phyloP scores from a whole-genome alignment of 1,140 invertebrate genomes.

The Drosophila elegans region DNA sequence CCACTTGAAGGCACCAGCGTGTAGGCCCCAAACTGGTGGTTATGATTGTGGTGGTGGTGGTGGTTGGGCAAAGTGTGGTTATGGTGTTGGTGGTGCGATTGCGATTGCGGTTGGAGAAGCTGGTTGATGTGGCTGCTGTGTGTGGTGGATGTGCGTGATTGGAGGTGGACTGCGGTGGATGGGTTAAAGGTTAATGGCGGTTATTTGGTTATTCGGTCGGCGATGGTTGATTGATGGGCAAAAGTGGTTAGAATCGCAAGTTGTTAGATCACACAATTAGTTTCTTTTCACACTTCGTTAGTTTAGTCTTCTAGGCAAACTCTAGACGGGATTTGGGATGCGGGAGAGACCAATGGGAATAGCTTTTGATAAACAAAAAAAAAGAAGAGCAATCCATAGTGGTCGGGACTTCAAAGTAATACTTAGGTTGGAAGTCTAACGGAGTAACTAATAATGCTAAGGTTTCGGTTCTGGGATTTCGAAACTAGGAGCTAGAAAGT shows the following conservation, averaged over 20 bases:
- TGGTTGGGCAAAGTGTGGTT: conserved; percentile 32
- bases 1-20: conserved; percentile 19
- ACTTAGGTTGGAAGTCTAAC: no score
- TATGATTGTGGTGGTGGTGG: conserved; percentile 28
- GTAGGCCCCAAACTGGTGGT: conserved; percentile 13
- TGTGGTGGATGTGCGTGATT: conserved; percentile 41
- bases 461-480: no score
- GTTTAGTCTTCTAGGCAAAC: not conserved
- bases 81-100: conserved; percentile 21
- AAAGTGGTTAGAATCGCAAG: conserved; percentile 45
- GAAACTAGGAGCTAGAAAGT: no score
- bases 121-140: conserved; percentile 45
- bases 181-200: conserved; percentile 52
- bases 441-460: no score
- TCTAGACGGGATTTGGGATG: not conserved
- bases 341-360: not conserved
- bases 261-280: conserved; percentile 43
- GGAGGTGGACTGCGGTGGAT: conserved; percentile 38
- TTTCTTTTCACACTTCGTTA: conserved; percentile 4
- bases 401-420: no score
- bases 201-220: conserved; percentile 42
- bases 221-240: conserved; percentile 37
- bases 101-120: conserved; percentile 35
- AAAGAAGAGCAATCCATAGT: not conserved
- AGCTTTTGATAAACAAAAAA: not conserved